phyloP scores from a whole-genome alignment of 2,113 vertebrate species.

The Monopterus albus region DNA sequence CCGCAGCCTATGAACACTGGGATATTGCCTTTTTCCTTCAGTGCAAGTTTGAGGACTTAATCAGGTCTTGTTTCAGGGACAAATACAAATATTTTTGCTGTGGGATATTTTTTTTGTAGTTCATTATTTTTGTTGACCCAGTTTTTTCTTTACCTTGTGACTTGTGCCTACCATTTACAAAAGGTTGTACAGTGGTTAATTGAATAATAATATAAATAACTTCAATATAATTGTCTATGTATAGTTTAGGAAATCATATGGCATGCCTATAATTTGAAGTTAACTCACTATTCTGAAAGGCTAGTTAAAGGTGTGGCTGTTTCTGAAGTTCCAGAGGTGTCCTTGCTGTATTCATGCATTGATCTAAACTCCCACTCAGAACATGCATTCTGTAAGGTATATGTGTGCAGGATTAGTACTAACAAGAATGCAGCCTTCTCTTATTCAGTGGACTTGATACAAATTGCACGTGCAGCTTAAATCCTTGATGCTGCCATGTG shows the following conservation, averaged over 20 bases:
- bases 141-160: neutral
- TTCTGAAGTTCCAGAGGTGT: slow-evolving; percentile 47
- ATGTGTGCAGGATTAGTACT: slow-evolving; percentile 22
- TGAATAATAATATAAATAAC: neutral
- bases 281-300: slow-evolving; percentile 38
- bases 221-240: neutral
- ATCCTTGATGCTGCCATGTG: neutral
- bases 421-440: slow-evolving; percentile 1
- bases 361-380: slow-evolving; percentile 51
- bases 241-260: neutral
- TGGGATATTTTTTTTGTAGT: neutral
- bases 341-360: slow-evolving; percentile 57
- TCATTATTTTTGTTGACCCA: neutral
- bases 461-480: neutral
- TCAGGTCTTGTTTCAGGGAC: slow-evolving; percentile 28
- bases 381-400: slow-evolving; percentile 12
- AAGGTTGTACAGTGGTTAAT: neutral
- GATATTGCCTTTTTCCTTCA: slow-evolving; percentile 67
- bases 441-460: neutral
- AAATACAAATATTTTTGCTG: slow-evolving; percentile 22
- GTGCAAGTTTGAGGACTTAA: slow-evolving; percentile 66
- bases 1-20: slow-evolving; percentile 72
- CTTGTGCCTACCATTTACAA: slow-evolving; percentile 9
- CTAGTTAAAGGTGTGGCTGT: slow-evolving; percentile 60
- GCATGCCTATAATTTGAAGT: slow-evolving; percentile 11